A percentile compares a stretch with the other conserved stretches of the same genome.
These are phyloP conservation scores for Chaetoderma sp. DNA, from an alignment of 2,888 invertebrate genomes.

Conservation along the genomic window DNA sequence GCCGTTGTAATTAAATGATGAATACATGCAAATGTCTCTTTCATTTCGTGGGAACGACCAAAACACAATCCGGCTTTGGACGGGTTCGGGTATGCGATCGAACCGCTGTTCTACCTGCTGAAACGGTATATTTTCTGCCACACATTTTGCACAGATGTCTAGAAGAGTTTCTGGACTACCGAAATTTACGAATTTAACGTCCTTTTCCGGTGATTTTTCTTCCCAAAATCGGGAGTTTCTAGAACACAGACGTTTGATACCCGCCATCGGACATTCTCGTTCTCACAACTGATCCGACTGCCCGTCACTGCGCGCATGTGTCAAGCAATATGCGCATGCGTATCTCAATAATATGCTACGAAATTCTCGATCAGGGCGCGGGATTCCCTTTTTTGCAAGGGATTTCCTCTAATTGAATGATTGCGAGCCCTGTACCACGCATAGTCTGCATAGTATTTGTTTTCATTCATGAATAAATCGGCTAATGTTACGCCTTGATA, in stretches of 20 bases:
- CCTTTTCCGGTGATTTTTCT: slow-evolving; percentile 45
- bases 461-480: too few relatives aligned
- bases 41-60: slow-evolving; percentile 91
- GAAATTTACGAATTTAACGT: slow-evolving; percentile 48
- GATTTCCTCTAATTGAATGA: too few relatives aligned
- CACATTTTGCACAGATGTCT: slow-evolving; percentile 86
- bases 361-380: too few relatives aligned
- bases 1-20: slow-evolving; percentile 75
- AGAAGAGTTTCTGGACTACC: slow-evolving; percentile 78
- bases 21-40: slow-evolving; percentile 90
- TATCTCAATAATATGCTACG: too few relatives aligned
- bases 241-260: slow-evolving; percentile 60
- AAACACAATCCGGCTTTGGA: slow-evolving; percentile 87
- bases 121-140: slow-evolving; percentile 87
- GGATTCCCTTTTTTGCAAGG: too few relatives aligned
- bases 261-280: slow-evolving; percentile 64
- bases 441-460: too few relatives aligned
- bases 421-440: too few relatives aligned
- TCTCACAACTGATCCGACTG: too few relatives aligned
- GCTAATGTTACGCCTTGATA: too few relatives aligned
- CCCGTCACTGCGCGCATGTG: too few relatives aligned
- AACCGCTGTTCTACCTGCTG: slow-evolving; percentile 88
- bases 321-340: too few relatives aligned
- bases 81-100: slow-evolving; percentile 88
- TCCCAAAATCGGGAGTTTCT: slow-evolving; percentile 53